Conservation (phyloP, 2,888 invertebrate genomes). For the Stenoptilia bipunctidactyla region DNA sequence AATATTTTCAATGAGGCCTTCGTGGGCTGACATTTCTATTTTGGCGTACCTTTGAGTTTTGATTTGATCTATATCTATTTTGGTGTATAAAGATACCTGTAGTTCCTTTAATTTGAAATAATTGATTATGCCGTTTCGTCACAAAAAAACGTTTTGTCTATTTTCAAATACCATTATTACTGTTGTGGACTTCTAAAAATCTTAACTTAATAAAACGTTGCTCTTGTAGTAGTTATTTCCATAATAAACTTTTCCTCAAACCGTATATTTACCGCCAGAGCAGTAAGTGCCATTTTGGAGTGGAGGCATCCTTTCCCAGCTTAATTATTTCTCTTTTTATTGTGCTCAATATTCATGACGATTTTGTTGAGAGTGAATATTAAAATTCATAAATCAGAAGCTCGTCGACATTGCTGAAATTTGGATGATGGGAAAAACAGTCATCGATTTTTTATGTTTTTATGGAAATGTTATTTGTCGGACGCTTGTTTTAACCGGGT, state of each 20-base stretch:
- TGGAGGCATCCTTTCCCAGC: conserved; percentile 44
- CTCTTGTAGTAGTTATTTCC: too few relatives aligned
- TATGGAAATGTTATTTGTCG: not conserved
- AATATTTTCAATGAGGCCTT: too few relatives aligned
- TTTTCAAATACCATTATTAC: too few relatives aligned
- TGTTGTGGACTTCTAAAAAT: too few relatives aligned
- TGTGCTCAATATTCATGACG: conserved; percentile 55
- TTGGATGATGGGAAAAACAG: not conserved
- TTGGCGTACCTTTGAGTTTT: too few relatives aligned
- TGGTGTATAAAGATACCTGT: too few relatives aligned
- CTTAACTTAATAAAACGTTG: too few relatives aligned
- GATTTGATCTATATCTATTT: too few relatives aligned
- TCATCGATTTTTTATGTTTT: not conserved
- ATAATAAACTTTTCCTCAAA: conserved; percentile 18
- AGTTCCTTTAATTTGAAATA: too few relatives aligned
- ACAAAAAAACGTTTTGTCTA: too few relatives aligned
- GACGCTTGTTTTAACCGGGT: not conserved
- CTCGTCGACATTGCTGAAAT: conserved; percentile 24
- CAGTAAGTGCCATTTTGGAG: conserved; percentile 38
- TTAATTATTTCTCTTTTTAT: conserved; percentile 55
- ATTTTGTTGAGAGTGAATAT: conserved; percentile 49
- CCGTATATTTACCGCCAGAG: conserved; percentile 38
- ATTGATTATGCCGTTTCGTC: too few relatives aligned
- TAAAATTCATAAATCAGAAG: conserved; percentile 61
- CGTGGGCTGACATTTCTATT: too few relatives aligned